phyloP scores from a whole-genome alignment of 2,797 vertebrate genomes.

The Cynodonichthys magdalenae region DNA sequence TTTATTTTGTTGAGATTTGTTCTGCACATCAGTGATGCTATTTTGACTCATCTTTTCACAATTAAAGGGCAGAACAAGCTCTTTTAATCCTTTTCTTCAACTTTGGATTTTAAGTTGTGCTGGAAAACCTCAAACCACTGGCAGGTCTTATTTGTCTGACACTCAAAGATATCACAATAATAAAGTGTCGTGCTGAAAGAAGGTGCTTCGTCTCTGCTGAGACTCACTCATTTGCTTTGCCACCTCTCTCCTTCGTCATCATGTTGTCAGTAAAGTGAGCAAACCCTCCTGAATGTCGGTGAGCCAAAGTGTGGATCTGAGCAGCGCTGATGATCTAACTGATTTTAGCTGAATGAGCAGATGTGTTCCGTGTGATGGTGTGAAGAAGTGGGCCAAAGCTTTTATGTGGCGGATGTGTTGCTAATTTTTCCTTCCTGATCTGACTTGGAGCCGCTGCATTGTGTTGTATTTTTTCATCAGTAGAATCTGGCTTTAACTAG shows the following conservation, averaged over 20 bases:
- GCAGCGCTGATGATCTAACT: constrained; percentile 40
- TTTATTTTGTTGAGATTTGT: too few species aligned
- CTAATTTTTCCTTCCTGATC: constrained; percentile 78
- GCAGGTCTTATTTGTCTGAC: constrained; percentile 55
- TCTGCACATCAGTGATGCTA: constrained; percentile 34
- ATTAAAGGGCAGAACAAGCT: constrained; percentile 37
- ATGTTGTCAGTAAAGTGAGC: constrained; percentile 16
- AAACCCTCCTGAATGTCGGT: constrained; percentile 15
- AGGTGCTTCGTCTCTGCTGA: constrained; percentile 12
- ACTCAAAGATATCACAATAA: constrained; percentile 32
- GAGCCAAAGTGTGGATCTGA: constrained; percentile 25
- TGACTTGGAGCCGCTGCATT: constrained; percentile 55
- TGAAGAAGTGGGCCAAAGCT: constrained; percentile 26
- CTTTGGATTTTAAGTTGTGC: constrained; percentile 38
- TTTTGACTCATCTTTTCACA: constrained; percentile 68
- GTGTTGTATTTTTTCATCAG: constrained; percentile 52
- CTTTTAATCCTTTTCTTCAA: constrained; percentile 41
- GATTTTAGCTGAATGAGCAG: constrained; percentile 67
- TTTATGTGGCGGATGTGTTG: constrained; percentile 64
- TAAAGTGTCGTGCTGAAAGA: constrained; percentile 5
- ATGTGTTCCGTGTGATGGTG: constrained; percentile 64
- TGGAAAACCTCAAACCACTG: constrained; percentile 53
- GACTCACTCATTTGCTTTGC: neutral
- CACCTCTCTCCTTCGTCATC: constrained; percentile 8
- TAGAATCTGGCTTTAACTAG: constrained; percentile 38